Percentiles rank a stretch among this genome's conserved stretches.
Evolutionary conservation across 2,888 invertebrate species (phyloP).

Genomic region (Blastobasis lacticolella): DNA sequence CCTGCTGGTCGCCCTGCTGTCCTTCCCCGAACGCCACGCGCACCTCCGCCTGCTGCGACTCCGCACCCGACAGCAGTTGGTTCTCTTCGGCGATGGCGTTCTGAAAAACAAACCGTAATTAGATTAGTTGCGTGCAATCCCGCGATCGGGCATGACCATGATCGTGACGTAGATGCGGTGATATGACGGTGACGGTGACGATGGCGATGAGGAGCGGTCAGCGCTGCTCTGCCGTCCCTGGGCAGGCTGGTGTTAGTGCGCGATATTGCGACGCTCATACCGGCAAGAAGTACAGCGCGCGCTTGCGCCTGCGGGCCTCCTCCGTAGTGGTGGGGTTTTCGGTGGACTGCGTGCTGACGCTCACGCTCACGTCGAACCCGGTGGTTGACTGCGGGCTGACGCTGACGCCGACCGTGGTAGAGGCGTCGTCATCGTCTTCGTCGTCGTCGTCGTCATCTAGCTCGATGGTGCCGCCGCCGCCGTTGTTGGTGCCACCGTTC

Average conservation of each 20-base stretch:
- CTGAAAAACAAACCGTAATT: constrained; percentile 30
- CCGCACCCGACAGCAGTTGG: constrained; percentile 68
- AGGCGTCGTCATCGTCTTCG: constrained; percentile 76
- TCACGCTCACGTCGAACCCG: constrained; percentile 9
- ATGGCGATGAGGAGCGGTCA: constrained; percentile 31
- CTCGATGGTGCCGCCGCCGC: constrained; percentile 53
- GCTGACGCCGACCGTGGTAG: constrained; percentile 20
- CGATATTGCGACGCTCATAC: constrained; percentile 52
- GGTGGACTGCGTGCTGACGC: constrained; percentile 10
- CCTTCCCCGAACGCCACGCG: constrained; percentile 73
- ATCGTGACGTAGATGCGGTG: constrained; percentile 26
- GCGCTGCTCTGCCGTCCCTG: constrained; percentile 60
- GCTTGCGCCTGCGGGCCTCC: constrained; percentile 34
- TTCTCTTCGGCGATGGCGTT: constrained; percentile 61
- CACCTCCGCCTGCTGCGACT: constrained; percentile 77
- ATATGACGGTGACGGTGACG: constrained; percentile 18
- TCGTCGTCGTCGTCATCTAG: constrained; percentile 69
- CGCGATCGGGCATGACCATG: constrained; percentile 8
- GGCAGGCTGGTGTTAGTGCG: constrained; percentile 66
- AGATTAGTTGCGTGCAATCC: no score
- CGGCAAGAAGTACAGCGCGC: constrained; percentile 54
- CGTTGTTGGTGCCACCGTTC: constrained; percentile 53
- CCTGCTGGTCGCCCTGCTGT: constrained; percentile 31
- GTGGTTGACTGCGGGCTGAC: neutral
- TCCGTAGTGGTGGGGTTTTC: constrained; percentile 10